Conservation (phyloP, 2,888 invertebrate species). For the Sipha maydis region DNA sequence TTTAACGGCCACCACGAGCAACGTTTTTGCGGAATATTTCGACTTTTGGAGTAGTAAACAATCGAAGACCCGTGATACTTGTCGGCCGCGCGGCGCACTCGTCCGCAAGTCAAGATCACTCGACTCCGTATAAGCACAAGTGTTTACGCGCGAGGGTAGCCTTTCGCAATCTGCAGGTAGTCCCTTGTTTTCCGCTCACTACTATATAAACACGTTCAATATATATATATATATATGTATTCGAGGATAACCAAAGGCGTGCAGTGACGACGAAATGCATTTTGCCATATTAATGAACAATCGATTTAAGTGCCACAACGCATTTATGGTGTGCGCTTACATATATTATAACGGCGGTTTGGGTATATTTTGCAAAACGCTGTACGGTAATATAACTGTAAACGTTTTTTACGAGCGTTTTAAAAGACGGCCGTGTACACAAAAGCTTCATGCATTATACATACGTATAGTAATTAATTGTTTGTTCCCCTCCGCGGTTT, state of each 20-base stretch:
- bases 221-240: neutral
- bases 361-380: too few relatives aligned
- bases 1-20: too few relatives aligned
- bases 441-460: too few relatives aligned
- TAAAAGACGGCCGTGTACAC: too few relatives aligned
- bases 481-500: too few relatives aligned
- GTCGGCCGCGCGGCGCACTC: neutral
- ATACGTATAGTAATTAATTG: too few relatives aligned
- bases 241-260: neutral
- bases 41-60: neutral
- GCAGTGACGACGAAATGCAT: neutral
- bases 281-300: neutral
- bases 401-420: too few relatives aligned
- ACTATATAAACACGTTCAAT: neutral
- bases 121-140: neutral
- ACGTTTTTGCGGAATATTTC: too few relatives aligned
- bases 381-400: too few relatives aligned
- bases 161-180: neutral
- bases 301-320: neutral
- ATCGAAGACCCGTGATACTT: neutral
- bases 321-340: too few relatives aligned
- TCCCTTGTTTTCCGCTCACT: neutral
- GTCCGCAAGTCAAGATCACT: neutral
- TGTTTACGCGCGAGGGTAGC: constrained; percentile 6
- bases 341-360: too few relatives aligned